A percentile compares a stretch with the other conserved stretches of the same genome.
Conservation (phyloP, 2,797 vertebrate genomes). For the Enteromius viviparus region DNA sequence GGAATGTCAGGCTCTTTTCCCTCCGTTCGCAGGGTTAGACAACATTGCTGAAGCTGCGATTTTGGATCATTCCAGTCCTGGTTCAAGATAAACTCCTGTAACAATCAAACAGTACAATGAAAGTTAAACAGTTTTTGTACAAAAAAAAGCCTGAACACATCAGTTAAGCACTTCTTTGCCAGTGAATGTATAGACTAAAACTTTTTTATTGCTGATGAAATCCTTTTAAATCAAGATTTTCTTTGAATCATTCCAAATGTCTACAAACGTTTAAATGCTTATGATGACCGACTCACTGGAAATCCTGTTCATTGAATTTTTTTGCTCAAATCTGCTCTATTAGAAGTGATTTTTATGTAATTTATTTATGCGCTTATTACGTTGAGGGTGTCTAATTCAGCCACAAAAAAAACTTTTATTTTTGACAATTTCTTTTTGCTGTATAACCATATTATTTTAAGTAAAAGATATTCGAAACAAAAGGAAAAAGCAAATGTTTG, state of each 20-base stretch:
- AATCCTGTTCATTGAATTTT: background rate
- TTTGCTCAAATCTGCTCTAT: background rate
- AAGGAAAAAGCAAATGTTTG: too few species aligned
- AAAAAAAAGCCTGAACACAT: conserved; percentile 17
- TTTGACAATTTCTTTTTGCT: too few species aligned
- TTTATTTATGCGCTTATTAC: background rate
- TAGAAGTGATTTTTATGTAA: background rate
- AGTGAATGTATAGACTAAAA: background rate
- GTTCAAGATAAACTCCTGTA: conserved; percentile 97
- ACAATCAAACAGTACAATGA: conserved; percentile 5
- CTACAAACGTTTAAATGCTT: background rate
- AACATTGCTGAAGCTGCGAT: conserved; percentile 98
- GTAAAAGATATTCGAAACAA: background rate
- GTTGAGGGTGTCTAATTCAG: background rate
- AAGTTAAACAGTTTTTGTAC: background rate
- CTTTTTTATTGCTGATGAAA: background rate
- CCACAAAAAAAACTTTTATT: background rate
- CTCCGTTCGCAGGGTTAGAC: conserved; percentile 94
- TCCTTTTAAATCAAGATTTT: background rate
- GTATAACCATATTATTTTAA: background rate
- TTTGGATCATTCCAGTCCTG: conserved; percentile 99
- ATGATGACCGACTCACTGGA: background rate
- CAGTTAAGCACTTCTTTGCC: background rate
- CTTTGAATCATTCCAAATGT: background rate
- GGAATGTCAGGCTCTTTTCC: conserved; percentile 98